Evolutionary conservation across 2,797 vertebrate genomes (phyloP), one percentile per base, ranked within the genome.

Genomic region (Semotilus atromaculatus): DNA sequence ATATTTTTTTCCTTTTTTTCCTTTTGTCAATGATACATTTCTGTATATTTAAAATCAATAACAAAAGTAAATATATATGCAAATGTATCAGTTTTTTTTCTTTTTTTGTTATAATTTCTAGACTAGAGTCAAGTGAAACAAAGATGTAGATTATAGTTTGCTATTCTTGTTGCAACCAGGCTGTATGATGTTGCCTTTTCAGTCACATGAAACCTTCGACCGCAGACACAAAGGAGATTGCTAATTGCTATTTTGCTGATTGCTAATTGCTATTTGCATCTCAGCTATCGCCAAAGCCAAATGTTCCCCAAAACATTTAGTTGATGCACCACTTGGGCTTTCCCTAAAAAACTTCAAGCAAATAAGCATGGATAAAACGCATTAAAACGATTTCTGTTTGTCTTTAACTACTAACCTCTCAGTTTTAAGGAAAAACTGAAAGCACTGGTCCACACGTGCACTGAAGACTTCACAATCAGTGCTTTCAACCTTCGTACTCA

Each of bases 231-330:
- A 86, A 82, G 77, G 80, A 89, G 88, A 80, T 88, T 66, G 88
- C 84, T 94, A 95, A 95, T 94, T 93, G 92, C 92, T 94, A 92
- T 94, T 94, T 94, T 93, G 91, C 90, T 91, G 90, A 92, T 93
- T 92, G 93, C 89, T 94, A 95, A 95, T 94, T 94, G 90, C 91
- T 90, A 87, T 94, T 92, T 93, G 92, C 92, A 92, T 92, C 87
- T 73, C 89, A 87, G 89, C 84, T 71, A 80, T 87, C 71, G 80
- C 87, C 88, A 88, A 89, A 88, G 89, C 87, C 75, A 88, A 83
- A 89, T 79, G 73, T 64, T 71, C 80, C 87, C 80, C 48, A 84
- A 88, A 86, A 62, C 34, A 31, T 58, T 84, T 86, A 73, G 80
- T 80, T 70, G 38, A 86, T 64, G 53, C 78, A 60, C 78, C 71